Evolutionary conservation across 2,113 vertebrate genomes (phyloP), one percentile per base, ranked within the genome.

Genomic region (Cynoglossus semilaevis): DNA sequence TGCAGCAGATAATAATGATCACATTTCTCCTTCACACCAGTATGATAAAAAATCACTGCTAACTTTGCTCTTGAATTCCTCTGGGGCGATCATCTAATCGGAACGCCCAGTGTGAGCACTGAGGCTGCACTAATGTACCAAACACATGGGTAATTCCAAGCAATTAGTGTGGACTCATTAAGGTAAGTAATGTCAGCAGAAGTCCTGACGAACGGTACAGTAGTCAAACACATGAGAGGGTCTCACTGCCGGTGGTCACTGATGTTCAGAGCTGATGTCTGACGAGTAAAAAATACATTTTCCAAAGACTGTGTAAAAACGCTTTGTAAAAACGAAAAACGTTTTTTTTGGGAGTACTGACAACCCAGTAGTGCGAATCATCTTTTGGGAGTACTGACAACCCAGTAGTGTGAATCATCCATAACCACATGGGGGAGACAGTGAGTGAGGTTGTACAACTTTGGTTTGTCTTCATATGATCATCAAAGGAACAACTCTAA

Each of bases 161-260:
- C 84, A 87, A 86, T 90, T 88, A 89, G 76, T 68, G 42, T 65
- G 46, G 47, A 87, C 81, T 88, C 80, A 88, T 87, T 88, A 84
- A 80, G 79, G 76, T 82, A 83, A 82, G 84, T 85, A 85, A 90
- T 82, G 84, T 83, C 79, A 81, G 76, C 73, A 71, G 63, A 71
- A 76, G 52, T 76, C 74, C 66, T 83, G 76, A 87, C 83, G 59
- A 82, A 87, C 78, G 77, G 71, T 68, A 74, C 58, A 71, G 50
- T 18, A 57, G 46, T 75, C 57, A 68, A 76, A 81, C 56, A 65
- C 73, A 71, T 29, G 35, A 74, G 67, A 52, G 16, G 52, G 51
- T 64, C 58, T 58, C 12, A 18, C 34, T 34, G 54, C 54, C 69
- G 36, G 1, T 51, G 15, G 36, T 13, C 41, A 63, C 43, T 69